Percentiles rank a stretch among this genome's conserved stretches.
phyloP scores from a whole-genome alignment of 1,140 invertebrate species.

The Homarus americanus region DNA sequence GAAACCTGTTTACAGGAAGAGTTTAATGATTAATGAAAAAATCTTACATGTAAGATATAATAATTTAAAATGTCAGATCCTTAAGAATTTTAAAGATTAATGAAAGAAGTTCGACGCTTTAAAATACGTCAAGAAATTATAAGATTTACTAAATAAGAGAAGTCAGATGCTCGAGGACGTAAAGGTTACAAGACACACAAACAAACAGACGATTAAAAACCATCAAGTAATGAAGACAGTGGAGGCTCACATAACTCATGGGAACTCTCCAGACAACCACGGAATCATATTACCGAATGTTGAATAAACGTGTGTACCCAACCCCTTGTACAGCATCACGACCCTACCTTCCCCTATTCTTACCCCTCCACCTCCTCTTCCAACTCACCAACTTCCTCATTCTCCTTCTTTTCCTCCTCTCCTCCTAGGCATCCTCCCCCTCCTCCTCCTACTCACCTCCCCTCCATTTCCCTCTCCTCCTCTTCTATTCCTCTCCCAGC shows the following conservation, averaged over 20 bases:
- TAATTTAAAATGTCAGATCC: too few species aligned
- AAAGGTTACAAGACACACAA: too few species aligned
- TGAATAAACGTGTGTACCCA: conserved; percentile 22
- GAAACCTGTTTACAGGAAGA: too few species aligned
- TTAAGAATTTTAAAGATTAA: too few species aligned
- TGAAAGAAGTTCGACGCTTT: too few species aligned
- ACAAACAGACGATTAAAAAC: too few species aligned
- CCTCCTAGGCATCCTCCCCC: not conserved
- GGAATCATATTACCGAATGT: not conserved
- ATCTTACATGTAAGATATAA: too few species aligned
- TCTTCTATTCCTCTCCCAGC: not conserved
- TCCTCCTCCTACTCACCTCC: not conserved
- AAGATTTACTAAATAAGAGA: too few species aligned
- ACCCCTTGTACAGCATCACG: not conserved
- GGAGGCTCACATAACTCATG: not conserved
- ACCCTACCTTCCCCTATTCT: not conserved
- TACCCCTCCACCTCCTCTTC: not conserved
- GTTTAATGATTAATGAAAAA: too few species aligned
- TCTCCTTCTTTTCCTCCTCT: conserved; percentile 8
- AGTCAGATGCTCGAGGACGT: too few species aligned
- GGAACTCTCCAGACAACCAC: not conserved
- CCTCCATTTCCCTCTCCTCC: conserved; percentile 1
- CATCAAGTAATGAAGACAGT: too few species aligned
- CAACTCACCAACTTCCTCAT: not conserved
- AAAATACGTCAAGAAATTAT: too few species aligned